phyloP scores from a whole-genome alignment of 2,797 vertebrate species.

The Aphelocoma californica region DNA sequence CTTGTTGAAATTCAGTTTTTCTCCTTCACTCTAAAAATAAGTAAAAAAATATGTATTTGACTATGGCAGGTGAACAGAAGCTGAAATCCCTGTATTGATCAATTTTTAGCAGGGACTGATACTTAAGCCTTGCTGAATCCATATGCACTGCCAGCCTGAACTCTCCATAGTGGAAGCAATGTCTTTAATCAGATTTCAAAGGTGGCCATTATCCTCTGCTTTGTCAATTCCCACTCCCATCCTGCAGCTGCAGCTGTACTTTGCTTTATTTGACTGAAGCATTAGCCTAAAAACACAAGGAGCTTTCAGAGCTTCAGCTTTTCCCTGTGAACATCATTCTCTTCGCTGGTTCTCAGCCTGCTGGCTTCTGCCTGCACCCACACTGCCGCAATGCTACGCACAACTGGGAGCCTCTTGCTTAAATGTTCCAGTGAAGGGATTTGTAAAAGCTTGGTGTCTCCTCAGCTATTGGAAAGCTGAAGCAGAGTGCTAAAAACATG shows the following conservation, averaged over 20 bases:
- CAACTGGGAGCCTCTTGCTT: background rate
- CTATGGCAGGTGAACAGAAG: background rate
- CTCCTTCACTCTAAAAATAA: background rate
- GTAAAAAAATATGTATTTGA: background rate
- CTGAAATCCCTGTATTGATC: background rate
- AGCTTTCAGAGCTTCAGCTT: background rate
- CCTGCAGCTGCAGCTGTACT: background rate
- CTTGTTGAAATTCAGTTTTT: background rate
- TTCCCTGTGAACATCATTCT: background rate
- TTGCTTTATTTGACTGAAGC: background rate
- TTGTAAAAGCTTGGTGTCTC: background rate
- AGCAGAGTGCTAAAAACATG: background rate
- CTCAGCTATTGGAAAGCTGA: background rate
- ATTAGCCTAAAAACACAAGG: background rate
- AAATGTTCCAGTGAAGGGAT: background rate
- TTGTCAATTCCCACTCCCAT: background rate
- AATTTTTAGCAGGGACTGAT: background rate
- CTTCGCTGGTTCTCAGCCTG: rapidly evolving
- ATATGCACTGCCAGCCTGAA: background rate
- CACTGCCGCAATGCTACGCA: rapidly evolving
- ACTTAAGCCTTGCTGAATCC: background rate
- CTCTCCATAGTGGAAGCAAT: background rate
- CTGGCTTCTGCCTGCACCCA: background rate
- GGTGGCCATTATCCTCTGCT: background rate
- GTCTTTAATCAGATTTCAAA: conserved; percentile 7